Conservation (phyloP, 2,888 invertebrate species). For the Apodemia mormo region DNA sequence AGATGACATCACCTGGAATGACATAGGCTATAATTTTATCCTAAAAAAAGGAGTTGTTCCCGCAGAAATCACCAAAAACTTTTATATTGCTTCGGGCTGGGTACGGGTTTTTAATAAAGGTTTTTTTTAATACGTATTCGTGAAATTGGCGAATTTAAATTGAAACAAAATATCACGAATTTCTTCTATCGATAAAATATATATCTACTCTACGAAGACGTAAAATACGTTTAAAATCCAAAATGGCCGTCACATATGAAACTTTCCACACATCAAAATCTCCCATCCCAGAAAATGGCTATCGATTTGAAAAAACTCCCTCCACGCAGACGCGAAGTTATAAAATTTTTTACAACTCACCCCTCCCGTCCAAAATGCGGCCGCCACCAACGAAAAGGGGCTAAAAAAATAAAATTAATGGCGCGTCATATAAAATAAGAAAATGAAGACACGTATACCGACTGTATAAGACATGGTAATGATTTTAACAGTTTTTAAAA, state of each 20-base stretch:
- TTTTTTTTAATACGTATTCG: no score
- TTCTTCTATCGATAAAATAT: no score
- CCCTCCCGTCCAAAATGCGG: conserved; percentile 41
- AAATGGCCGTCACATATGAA: conserved; percentile 11
- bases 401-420: conserved; percentile 26
- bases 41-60: no score
- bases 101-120: no score
- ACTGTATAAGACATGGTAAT: not conserved
- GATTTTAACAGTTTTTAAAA: not conserved
- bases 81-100: no score
- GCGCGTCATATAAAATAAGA: conserved; percentile 29
- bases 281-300: conserved; percentile 23
- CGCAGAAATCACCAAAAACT: no score
- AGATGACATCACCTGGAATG: no score
- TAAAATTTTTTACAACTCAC: conserved; percentile 62
- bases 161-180: no score
- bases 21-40: no score
- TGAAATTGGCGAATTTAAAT: no score
- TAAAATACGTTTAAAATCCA: not conserved
- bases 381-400: conserved; percentile 33
- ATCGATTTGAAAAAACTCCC: conserved; percentile 49
- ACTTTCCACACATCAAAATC: conserved; percentile 21
- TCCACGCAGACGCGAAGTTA: conserved; percentile 54
- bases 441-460: not conserved
- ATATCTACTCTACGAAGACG: no score